Conservation (phyloP, 2,797 vertebrate species). For the Macrochelys suwanniensis region DNA sequence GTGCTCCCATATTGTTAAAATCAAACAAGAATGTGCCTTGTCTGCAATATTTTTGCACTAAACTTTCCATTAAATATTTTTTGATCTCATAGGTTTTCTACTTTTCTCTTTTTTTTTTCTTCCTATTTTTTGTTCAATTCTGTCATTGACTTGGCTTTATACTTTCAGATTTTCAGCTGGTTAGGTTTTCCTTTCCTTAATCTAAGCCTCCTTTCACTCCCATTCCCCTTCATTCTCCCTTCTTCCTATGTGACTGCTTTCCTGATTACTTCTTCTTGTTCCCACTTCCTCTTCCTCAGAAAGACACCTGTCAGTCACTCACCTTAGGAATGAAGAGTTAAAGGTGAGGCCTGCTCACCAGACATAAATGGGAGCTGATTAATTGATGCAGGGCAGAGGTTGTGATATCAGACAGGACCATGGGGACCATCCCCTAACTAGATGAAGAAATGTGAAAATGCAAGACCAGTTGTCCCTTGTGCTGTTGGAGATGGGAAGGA, state of each 20-base stretch:
- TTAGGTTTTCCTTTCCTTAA: neutral
- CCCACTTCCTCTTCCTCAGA: neutral
- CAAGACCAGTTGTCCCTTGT: neutral
- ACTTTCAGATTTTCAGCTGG: neutral
- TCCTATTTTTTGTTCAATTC: neutral
- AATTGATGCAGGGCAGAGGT: neutral
- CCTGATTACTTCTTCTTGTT: neutral
- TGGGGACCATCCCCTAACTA: neutral
- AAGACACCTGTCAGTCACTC: neutral
- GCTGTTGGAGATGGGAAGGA: neutral
- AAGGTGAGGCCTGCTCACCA: neutral
- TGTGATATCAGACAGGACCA: neutral
- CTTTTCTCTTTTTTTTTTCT: neutral
- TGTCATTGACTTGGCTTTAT: neutral
- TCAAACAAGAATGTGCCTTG: neutral
- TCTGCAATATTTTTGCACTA: neutral
- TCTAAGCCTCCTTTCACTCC: neutral
- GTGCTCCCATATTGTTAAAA: neutral
- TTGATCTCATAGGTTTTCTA: neutral
- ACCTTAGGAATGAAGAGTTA: neutral
- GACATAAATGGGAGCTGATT: neutral
- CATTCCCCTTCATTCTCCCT: neutral
- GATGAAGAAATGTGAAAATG: neutral
- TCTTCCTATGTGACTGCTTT: neutral
- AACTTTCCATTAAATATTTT: neutral